Evolutionary conservation across 2,888 invertebrate species (phyloP), one percentile per base, ranked within the genome.

Genomic region (Adelphocoris suturalis): DNA sequence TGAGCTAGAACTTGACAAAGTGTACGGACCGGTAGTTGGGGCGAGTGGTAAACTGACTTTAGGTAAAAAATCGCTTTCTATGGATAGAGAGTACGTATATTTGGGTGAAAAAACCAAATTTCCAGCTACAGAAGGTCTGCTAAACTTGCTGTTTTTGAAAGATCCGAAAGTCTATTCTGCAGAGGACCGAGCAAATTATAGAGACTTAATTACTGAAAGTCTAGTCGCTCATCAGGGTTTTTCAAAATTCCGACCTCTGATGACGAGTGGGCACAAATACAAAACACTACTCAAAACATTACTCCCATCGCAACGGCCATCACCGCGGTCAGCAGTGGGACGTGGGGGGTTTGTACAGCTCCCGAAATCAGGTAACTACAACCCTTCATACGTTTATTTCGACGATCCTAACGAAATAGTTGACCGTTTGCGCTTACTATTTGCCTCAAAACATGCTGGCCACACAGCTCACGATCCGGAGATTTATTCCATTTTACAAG

Each of bases 341-440:
- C 16, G 16, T 19, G n/a, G n/a, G n/a, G 61, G 61, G 2, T 61
- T 61, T 61, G 19, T 61, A 61, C 14, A 61, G 19, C n/a, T 19
- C 5, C 9, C 61, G n/a, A 16, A 16, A 61, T 16, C 61, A 4
- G 16, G 13, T 13, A 48, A 48, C 16, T 16, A 3, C 52, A 5
- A 7, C n/a, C 47, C 81, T 14, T 13, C 13, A 14, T 81, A 81
- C 48, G 81, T 81, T 16, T 81, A 81, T 47, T 81, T 46, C n/a
- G 81, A 81, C 48, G 47, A 81, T 81, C 81, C 81, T 16, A 81
- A 81, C 47, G 81, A 81, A 23, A 47, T 81, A 3, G 81, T 81
- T 0, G 81, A 81, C 23, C 81, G 81, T 12, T 47, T 81, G 23
- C 81, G 81, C 16, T 23, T 81, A 47, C 28, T 28, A 7, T 28